Percentiles rank a stretch among this genome's conserved stretches.
Evolutionary conservation across 2,888 invertebrate genomes (phyloP).

Genomic region (Ligdia adustata): DNA sequence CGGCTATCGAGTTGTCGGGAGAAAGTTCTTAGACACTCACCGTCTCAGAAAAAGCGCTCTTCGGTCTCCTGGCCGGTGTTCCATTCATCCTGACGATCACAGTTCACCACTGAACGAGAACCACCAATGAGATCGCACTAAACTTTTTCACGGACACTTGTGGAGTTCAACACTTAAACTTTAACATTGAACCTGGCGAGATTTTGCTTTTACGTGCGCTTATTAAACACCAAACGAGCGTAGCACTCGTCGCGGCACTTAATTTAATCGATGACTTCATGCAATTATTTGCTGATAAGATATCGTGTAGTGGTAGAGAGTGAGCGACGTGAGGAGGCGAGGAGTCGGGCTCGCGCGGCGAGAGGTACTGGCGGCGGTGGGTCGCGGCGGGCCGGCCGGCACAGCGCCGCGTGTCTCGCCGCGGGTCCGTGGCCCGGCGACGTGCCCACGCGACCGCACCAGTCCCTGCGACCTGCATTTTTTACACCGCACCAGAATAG

Average conservation of each 20-base stretch:
- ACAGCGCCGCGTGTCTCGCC: conserved; percentile 13
- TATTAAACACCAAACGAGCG: conserved; percentile 31
- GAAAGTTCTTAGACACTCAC: conserved; percentile 53
- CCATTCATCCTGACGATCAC: conserved; percentile 74
- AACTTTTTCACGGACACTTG: conserved; percentile 79
- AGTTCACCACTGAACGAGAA: conserved; percentile 60
- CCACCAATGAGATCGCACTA: conserved; percentile 63
- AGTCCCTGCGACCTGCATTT: conserved; percentile 58
- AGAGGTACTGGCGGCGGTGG: conserved; percentile 56
- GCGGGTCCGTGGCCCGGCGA: conserved; percentile 8
- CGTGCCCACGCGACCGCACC: conserved; percentile 12
- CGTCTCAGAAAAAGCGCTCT: conserved; percentile 78
- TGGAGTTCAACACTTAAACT: conserved; percentile 56
- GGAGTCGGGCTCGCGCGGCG: conserved; percentile 56
- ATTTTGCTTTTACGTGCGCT: conserved; percentile 39
- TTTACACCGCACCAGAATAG: conserved; percentile 64
- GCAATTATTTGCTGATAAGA: conserved; percentile 76
- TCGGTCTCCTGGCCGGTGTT: conserved; percentile 75
- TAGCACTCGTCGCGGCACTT: conserved; percentile 48
- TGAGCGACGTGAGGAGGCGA: conserved; percentile 50
- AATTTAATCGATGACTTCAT: conserved; percentile 81
- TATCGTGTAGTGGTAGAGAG: conserved; percentile 62
- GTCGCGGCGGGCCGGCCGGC: background rate
- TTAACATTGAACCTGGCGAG: conserved; percentile 17
- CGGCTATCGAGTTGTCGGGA: conserved; percentile 32